Evolutionary conservation across 2,113 vertebrate species (phyloP).

Genomic region (Myotis yumanensis): DNA sequence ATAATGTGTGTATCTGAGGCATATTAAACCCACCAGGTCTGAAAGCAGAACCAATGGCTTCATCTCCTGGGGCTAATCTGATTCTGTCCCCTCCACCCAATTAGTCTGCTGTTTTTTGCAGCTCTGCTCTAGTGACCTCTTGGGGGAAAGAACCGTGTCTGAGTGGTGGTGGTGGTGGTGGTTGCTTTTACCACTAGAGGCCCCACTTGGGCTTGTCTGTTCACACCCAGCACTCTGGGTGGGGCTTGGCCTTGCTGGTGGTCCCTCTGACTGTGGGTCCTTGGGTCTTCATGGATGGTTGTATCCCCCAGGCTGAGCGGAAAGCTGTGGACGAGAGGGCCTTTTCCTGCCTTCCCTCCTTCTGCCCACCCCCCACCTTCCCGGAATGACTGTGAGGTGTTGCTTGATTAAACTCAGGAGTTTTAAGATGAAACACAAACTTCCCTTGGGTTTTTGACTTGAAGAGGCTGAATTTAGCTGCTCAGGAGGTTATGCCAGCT

Average conservation of each 20-base stretch:
- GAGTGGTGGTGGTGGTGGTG: not conserved
- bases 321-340: not conserved
- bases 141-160: not conserved
- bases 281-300: not conserved
- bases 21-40: not conserved
- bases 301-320: not conserved
- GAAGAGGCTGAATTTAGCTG: not conserved
- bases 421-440: not conserved
- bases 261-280: not conserved
- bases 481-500: not conserved
- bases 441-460: not conserved
- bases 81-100: not conserved
- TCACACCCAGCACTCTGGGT: not conserved
- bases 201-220: not conserved
- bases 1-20: not conserved
- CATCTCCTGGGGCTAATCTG: constrained; percentile 8
- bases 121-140: not conserved
- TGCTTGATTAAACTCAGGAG: constrained; percentile 26
- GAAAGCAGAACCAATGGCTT: constrained; percentile 9
- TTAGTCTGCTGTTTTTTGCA: not conserved
- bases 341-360: not conserved
- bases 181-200: not conserved
- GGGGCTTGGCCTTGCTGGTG: not conserved
- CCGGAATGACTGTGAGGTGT: not conserved
- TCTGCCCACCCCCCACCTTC: too few relatives aligned